Conservation (phyloP, 2,888 invertebrate genomes). For the Elegia similella region DNA sequence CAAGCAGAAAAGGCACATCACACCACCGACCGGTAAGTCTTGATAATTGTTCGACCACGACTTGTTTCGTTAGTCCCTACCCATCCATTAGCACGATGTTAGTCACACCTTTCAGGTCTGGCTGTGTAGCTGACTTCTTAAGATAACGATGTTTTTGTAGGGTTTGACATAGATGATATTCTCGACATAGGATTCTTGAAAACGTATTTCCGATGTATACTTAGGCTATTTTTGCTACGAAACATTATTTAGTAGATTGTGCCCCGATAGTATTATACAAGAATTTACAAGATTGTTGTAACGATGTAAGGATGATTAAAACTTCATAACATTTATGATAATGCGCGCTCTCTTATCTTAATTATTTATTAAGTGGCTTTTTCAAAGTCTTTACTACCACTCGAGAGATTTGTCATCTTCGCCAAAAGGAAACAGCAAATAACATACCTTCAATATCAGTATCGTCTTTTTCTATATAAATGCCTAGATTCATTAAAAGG, state of each 20-base stretch:
- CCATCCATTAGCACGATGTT: conserved; percentile 37
- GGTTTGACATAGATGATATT: neutral
- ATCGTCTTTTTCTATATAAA: no score
- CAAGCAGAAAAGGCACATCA: conserved; percentile 50
- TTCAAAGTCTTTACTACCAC: no score
- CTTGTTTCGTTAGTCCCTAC: conserved; percentile 27
- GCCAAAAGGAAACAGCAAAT: no score
- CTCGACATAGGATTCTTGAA: neutral
- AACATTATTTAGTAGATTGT: no score
- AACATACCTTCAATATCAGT: no score
- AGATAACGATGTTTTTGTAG: neutral
- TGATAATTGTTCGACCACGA: conserved; percentile 47
- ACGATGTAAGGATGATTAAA: neutral
- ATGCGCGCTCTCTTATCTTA: neutral
- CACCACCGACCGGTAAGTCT: conserved; percentile 60
- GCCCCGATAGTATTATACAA: neutral
- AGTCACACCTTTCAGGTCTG: conserved; percentile 33
- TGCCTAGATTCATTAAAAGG: no score
- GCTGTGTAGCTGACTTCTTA: neutral
- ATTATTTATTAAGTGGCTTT: conserved; percentile 1
- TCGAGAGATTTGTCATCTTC: no score
- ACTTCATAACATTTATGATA: conserved; percentile 1
- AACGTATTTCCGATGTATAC: no score
- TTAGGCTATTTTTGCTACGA: no score
- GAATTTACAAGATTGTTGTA: neutral